These are phyloP conservation scores for Drosophila bifasciata DNA, from an alignment of 1,140 invertebrate genomes.

Conservation along the genomic window DNA sequence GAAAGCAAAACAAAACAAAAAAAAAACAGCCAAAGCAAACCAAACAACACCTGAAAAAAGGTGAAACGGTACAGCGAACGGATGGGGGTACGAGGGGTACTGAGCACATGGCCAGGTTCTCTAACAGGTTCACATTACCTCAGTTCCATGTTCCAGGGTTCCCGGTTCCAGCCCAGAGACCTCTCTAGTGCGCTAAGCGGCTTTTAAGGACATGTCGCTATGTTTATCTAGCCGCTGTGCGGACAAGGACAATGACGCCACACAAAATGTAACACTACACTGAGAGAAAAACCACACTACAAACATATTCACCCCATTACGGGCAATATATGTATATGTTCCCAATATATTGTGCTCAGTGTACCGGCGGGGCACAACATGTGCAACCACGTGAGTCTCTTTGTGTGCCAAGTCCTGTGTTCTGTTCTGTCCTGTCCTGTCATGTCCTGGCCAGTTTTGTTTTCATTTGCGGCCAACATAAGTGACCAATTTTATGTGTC, in stretches of 20 bases:
- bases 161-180: slow-evolving; percentile 8
- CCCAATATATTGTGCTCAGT: slow-evolving; percentile 3
- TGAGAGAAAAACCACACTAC: slow-evolving; percentile 12
- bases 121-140: slow-evolving; percentile 69
- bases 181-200: slow-evolving; percentile 62
- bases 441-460: slow-evolving; percentile 79
- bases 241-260: slow-evolving; percentile 73
- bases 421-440: slow-evolving; percentile 51
- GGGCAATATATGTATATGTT: not conserved
- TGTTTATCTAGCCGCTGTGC: slow-evolving; percentile 52
- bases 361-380: slow-evolving; percentile 49
- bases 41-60: slow-evolving; percentile 38
- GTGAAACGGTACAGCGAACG: not conserved
- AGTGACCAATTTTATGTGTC: slow-evolving; percentile 82
- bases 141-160: no score
- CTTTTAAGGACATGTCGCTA: slow-evolving; percentile 72
- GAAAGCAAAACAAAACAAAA: slow-evolving; percentile 33
- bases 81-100: not conserved
- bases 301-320: not conserved
- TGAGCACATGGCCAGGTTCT: slow-evolving; percentile 23
- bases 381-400: slow-evolving; percentile 48
- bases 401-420: slow-evolving; percentile 17
- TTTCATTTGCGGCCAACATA: slow-evolving; percentile 77
- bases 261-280: slow-evolving; percentile 46
- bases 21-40: slow-evolving; percentile 13